These are phyloP conservation scores for Gymnarchus niloticus DNA, from an alignment of 2,113 vertebrate species.

Conservation along the genomic window DNA sequence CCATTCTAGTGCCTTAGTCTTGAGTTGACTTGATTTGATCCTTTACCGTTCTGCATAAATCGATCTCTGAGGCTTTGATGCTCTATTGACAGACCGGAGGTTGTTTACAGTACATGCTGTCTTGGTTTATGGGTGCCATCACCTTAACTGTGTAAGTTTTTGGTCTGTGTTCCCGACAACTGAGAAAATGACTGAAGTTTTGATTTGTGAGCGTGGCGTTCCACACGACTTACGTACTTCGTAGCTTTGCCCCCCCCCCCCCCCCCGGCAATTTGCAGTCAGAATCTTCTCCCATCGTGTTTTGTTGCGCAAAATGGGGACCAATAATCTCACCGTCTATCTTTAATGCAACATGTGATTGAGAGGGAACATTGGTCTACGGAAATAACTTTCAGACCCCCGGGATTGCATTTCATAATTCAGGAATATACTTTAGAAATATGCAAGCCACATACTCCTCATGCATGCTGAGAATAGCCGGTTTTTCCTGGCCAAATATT, in stretches of 20 bases:
- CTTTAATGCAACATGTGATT: slow-evolving; percentile 25
- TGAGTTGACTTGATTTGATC: neutral
- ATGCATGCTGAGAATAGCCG: slow-evolving; percentile 12
- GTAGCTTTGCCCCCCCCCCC: too few relatives aligned
- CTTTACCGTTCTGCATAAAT: neutral
- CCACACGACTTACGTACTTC: neutral
- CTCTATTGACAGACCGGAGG: neutral
- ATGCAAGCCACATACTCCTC: slow-evolving; percentile 1
- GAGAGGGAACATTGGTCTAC: slow-evolving; percentile 7
- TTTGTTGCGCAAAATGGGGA: slow-evolving; percentile 2
- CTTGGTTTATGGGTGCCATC: neutral
- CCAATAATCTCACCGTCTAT: slow-evolving; percentile 15
- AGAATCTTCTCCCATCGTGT: neutral
- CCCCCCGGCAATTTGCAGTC: neutral
- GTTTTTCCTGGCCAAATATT: slow-evolving; percentile 18
- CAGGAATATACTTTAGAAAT: slow-evolving; percentile 26
- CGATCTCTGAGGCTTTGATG: neutral
- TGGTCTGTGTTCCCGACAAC: neutral
- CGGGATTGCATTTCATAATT: slow-evolving; percentile 26
- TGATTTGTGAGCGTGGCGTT: neutral
- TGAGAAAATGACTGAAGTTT: neutral
- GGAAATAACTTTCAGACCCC: slow-evolving; percentile 20
- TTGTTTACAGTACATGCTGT: neutral
- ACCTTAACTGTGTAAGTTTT: neutral
- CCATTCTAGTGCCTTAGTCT: neutral